phyloP scores from a whole-genome alignment of 2,797 vertebrate species.

The Lutjanus argentimaculatus region DNA sequence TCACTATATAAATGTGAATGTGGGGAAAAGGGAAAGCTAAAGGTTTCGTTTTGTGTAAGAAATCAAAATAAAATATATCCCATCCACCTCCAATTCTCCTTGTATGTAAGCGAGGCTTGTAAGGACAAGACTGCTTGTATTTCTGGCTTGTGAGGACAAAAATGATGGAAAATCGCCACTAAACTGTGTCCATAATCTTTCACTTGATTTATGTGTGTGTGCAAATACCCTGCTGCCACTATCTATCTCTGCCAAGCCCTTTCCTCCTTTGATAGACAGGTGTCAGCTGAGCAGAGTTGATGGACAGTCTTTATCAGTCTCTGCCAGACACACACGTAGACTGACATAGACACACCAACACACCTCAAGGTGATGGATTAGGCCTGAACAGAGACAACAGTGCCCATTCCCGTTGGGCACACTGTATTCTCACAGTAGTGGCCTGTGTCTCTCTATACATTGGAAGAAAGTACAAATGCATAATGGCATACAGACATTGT shows the following conservation, averaged over 20 bases:
- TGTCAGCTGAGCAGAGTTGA: slow-evolving; percentile 74
- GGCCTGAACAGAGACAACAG: slow-evolving; percentile 65
- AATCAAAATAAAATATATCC: slow-evolving; percentile 33
- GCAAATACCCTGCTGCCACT: slow-evolving; percentile 46
- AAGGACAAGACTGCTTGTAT: background rate
- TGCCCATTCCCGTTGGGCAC: slow-evolving; percentile 42
- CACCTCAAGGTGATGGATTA: slow-evolving; percentile 79
- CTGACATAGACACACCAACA: slow-evolving; percentile 59
- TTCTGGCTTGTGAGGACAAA: slow-evolving; percentile 21
- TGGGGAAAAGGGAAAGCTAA: background rate
- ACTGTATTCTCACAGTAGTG: slow-evolving; percentile 40
- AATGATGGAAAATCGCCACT: slow-evolving; percentile 10
- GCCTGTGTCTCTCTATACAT: slow-evolving; percentile 36
- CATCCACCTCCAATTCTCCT: slow-evolving; percentile 7
- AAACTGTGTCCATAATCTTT: slow-evolving; percentile 35
- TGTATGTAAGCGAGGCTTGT: background rate
- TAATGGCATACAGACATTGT: slow-evolving; percentile 26
- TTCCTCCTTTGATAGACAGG: slow-evolving; percentile 76
- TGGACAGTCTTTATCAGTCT: slow-evolving; percentile 79
- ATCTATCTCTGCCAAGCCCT: slow-evolving; percentile 69
- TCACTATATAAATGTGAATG: background rate
- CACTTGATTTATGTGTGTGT: slow-evolving; percentile 66
- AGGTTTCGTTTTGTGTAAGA: slow-evolving; percentile 1
- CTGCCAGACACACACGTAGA: slow-evolving; percentile 68
- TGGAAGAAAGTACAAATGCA: slow-evolving; percentile 23